phyloP scores from a whole-genome alignment of 2,113 vertebrate genomes.

The Elephantulus edwardii region DNA sequence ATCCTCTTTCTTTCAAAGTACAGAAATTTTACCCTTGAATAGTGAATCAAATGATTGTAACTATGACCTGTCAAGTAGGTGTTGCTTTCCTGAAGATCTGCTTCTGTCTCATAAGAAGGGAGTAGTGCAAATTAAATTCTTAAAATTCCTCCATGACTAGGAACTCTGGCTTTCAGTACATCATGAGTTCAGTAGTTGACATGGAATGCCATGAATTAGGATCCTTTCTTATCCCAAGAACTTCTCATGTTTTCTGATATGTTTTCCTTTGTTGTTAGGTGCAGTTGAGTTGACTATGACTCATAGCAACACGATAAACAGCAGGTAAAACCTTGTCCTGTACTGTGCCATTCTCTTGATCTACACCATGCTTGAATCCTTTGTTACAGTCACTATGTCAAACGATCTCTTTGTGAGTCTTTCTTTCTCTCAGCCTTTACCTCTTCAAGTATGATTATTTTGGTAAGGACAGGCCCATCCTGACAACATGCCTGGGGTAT shows the following conservation, averaged over 20 bases:
- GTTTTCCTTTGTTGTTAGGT: too few species aligned
- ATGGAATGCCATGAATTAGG: neutral
- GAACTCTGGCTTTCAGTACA: neutral
- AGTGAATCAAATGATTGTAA: neutral
- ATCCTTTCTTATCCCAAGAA: neutral
- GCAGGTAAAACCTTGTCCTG: too few species aligned
- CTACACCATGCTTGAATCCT: too few species aligned
- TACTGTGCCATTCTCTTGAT: too few species aligned
- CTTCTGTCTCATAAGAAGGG: neutral
- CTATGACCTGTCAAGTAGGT: neutral
- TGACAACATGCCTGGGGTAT: too few species aligned
- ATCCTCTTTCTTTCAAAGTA: slow-evolving; percentile 14
- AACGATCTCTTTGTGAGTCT: too few species aligned
- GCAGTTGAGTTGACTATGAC: too few species aligned
- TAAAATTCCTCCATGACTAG: neutral
- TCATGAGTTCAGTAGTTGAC: neutral
- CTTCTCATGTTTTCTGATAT: neutral
- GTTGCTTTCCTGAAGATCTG: neutral
- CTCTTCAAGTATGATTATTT: too few species aligned
- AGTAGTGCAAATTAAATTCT: neutral
- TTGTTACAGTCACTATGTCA: too few species aligned
- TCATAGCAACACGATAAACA: too few species aligned
- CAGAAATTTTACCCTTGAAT: slow-evolving; percentile 37
- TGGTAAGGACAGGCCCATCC: too few species aligned
- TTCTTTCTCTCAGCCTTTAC: too few species aligned